Evolutionary conservation across 2,888 invertebrate species (phyloP).

Genomic region (Cephalotes varians): DNA sequence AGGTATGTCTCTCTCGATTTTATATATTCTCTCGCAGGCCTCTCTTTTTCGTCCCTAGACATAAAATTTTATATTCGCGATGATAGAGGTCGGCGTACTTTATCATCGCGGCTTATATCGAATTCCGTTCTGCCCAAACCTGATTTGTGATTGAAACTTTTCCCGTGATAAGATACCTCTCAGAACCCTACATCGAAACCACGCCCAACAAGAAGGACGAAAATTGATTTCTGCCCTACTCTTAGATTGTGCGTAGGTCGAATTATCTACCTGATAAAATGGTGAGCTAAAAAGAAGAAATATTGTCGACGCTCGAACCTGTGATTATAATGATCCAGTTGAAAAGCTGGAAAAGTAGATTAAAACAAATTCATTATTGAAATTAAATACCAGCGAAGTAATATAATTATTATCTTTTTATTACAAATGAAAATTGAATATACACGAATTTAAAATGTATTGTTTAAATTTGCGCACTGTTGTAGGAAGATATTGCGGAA

Average conservation of each 20-base stretch:
- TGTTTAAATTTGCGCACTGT: conserved; percentile 7
- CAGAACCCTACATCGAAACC: conserved; percentile 45
- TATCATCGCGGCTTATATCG: conserved; percentile 19
- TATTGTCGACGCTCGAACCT: background rate
- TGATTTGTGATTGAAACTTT: conserved; percentile 33
- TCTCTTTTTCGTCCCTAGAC: background rate
- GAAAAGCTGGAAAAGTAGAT: background rate
- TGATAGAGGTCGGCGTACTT: conserved; percentile 20
- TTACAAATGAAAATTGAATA: background rate
- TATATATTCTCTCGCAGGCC: background rate
- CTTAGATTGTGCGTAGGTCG: background rate
- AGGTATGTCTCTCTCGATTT: conserved; percentile 49
- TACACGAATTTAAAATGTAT: background rate
- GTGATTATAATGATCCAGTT: background rate
- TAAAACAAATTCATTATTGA: background rate
- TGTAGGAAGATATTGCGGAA: conserved; percentile 22
- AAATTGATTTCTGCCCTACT: conserved; percentile 61
- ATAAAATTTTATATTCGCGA: conserved; percentile 39
- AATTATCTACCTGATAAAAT: background rate
- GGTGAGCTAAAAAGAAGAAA: background rate
- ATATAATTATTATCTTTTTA: background rate
- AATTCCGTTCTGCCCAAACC: background rate
- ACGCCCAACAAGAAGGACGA: conserved; percentile 49
- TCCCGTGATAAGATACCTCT: conserved; percentile 20
- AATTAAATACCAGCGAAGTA: background rate